Percentiles rank a stretch among this genome's conserved stretches.
Conservation (phyloP, 1,140 invertebrate species). For the Araneus ventricosus region DNA sequence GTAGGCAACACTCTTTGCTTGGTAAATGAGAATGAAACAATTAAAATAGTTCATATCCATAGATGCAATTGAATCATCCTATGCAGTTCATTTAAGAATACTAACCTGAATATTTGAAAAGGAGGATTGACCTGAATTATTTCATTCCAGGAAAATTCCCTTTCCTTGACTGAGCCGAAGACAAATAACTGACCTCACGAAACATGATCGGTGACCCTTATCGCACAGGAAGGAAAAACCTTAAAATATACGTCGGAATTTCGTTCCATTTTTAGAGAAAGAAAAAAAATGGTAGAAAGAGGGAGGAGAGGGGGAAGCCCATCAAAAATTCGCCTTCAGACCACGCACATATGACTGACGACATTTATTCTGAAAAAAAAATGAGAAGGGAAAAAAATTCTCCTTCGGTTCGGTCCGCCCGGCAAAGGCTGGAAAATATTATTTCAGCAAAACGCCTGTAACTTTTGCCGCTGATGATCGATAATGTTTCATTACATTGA, state of each 20-base stretch:
- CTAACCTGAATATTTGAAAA: no score
- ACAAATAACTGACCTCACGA: conserved; percentile 3
- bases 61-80: no score
- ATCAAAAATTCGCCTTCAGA: conserved; percentile 36
- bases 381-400: not conserved
- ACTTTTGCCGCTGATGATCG: conserved; percentile 54
- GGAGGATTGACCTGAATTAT: no score
- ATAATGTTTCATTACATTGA: conserved; percentile 74
- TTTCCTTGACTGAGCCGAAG: not conserved
- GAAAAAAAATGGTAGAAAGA: not conserved
- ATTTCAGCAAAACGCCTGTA: conserved; percentile 45
- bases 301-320: not conserved
- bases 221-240: conserved; percentile 15
- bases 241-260: conserved; percentile 23
- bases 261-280: not conserved
- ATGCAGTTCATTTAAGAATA: no score
- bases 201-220: conserved; percentile 34
- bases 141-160: no score
- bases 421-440: conserved; percentile 54
- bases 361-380: conserved; percentile 36
- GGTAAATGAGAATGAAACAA: no score
- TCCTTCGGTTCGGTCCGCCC: not conserved
- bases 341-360: conserved; percentile 51
- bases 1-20: no score
- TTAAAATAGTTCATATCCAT: no score